Conservation (phyloP, 2,797 vertebrate genomes). For the Tenualosa ilisha region DNA sequence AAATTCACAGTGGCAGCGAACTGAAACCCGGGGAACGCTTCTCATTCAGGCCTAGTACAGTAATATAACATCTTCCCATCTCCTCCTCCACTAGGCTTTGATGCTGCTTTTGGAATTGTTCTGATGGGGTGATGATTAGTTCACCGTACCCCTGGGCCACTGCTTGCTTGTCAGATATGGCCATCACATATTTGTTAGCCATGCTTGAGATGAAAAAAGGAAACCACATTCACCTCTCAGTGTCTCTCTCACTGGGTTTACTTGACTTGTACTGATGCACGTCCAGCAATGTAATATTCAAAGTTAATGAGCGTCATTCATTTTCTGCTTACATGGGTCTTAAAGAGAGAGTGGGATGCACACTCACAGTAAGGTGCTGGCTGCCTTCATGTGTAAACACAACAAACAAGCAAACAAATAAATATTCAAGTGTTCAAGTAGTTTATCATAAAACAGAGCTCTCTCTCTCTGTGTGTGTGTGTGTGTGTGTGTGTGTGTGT, state of each 20-base stretch:
- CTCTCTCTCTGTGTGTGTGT: too few species aligned
- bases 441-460: too few species aligned
- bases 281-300: background rate
- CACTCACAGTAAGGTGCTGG: too few species aligned
- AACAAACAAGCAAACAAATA: too few species aligned
- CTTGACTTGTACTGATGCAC: background rate
- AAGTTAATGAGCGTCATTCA: background rate
- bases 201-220: background rate
- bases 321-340: background rate
- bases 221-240: background rate
- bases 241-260: background rate
- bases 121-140: background rate
- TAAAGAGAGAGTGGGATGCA: too few species aligned
- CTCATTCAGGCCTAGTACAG: background rate
- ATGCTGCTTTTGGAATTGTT: background rate
- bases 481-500: too few species aligned
- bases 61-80: background rate
- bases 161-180: background rate
- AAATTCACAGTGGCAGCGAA: background rate
- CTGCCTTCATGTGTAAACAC: too few species aligned
- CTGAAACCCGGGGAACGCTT: background rate
- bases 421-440: too few species aligned
- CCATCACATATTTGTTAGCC: background rate
- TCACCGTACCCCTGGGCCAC: conserved; percentile 4
- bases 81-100: background rate